These are phyloP conservation scores for Colius striatus DNA, from an alignment of 2,113 vertebrate species.

Conservation along the genomic window DNA sequence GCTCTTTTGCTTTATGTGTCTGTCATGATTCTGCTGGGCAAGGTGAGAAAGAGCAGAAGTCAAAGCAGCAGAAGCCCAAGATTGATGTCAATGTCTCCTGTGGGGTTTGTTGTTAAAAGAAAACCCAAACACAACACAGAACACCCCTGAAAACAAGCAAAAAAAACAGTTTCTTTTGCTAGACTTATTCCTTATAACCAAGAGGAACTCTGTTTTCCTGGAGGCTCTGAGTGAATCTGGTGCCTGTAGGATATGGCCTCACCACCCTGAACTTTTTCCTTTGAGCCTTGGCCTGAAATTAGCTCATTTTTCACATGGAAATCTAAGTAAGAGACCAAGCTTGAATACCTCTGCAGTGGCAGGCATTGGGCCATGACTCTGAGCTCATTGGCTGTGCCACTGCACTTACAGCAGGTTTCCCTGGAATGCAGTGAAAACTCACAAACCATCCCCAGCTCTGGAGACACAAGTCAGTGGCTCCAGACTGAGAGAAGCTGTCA, in stretches of 20 bases:
- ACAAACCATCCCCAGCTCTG: neutral
- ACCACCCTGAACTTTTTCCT: neutral
- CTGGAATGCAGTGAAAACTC: neutral
- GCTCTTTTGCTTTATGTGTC: neutral
- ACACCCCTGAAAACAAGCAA: neutral
- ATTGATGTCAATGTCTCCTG: neutral
- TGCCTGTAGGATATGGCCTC: neutral
- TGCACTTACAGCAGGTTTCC: neutral
- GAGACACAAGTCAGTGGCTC: neutral
- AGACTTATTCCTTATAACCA: neutral
- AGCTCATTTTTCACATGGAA: neutral
- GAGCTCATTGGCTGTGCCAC: neutral
- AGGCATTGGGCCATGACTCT: slow-evolving; percentile 9
- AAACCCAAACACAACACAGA: neutral
- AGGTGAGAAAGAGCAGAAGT: neutral
- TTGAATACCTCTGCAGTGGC: slow-evolving; percentile 24
- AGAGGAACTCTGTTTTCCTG: neutral
- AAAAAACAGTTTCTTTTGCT: neutral
- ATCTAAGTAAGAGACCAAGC: neutral
- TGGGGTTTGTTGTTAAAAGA: neutral
- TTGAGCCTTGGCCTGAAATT: neutral
- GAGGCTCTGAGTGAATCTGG: neutral
- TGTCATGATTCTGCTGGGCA: neutral
- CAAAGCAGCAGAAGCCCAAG: neutral
- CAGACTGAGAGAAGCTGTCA: neutral